Percentiles rank a stretch among this genome's conserved stretches.
Conservation (phyloP, 2,113 vertebrate species). For the Amazona guildingii region DNA sequence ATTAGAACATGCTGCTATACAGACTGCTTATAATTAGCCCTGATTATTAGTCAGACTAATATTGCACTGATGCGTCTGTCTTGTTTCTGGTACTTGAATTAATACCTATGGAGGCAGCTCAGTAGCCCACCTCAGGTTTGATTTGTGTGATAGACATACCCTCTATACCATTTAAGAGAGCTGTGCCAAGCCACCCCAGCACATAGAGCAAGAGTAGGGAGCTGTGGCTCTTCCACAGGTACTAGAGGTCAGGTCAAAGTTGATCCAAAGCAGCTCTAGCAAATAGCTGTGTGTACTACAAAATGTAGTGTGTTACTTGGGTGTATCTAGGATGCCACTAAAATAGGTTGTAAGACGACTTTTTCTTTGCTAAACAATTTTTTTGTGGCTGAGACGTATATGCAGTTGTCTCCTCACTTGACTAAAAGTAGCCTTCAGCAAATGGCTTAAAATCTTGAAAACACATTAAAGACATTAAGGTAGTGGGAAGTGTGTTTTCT, state of each 20-base stretch:
- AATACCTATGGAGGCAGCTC: neutral
- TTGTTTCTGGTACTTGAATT: neutral
- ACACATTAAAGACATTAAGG: slow-evolving; percentile 58
- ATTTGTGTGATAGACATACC: neutral
- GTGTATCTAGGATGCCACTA: neutral
- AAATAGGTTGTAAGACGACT: slow-evolving; percentile 3
- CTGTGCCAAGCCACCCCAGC: neutral
- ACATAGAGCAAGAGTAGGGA: neutral
- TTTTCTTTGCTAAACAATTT: neutral
- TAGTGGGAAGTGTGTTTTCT: slow-evolving; percentile 52
- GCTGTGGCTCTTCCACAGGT: neutral
- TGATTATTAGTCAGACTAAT: slow-evolving; percentile 11
- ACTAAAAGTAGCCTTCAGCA: slow-evolving; percentile 55
- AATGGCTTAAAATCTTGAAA: slow-evolving; percentile 51
- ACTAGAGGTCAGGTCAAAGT: neutral
- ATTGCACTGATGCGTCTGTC: neutral
- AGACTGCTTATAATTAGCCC: neutral
- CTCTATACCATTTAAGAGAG: neutral
- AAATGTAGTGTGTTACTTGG: neutral
- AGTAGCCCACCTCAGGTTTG: neutral
- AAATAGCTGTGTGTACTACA: neutral
- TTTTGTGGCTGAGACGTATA: neutral
- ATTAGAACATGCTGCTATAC: neutral
- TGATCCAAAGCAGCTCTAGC: neutral
- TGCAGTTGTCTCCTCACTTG: neutral